Conservation (phyloP, 2,797 vertebrate species). For the Threskiornis aethiopicus region DNA sequence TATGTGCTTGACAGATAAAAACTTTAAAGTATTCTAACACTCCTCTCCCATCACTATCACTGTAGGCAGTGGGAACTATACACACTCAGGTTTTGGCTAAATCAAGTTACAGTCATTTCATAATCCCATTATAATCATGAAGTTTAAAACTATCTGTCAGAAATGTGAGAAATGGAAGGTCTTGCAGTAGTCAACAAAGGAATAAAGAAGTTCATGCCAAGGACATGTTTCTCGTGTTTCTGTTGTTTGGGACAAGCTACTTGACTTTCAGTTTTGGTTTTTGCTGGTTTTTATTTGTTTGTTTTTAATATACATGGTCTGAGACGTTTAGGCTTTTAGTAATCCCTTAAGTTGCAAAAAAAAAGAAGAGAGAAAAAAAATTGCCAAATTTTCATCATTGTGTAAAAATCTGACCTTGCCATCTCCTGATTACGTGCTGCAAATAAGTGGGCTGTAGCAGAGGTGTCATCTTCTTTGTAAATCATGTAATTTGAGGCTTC, state of each 20-base stretch:
- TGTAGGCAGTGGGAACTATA: neutral
- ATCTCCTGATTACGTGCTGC: conserved; percentile 1
- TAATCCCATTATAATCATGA: neutral
- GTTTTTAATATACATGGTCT: neutral
- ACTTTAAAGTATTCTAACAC: neutral
- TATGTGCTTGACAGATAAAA: neutral
- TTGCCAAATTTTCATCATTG: neutral
- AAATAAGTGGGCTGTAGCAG: neutral
- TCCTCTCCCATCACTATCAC: neutral
- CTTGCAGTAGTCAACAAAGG: neutral
- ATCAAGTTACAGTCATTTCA: neutral
- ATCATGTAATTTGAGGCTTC: conserved; percentile 47
- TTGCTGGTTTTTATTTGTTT: neutral
- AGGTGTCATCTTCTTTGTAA: conserved; percentile 51
- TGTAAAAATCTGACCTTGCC: neutral
- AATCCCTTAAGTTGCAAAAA: neutral
- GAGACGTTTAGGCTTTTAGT: neutral
- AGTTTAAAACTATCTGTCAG: neutral
- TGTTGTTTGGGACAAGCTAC: neutral
- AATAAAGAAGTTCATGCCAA: neutral
- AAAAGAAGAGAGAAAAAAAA: neutral
- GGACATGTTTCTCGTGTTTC: neutral
- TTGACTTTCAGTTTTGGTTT: neutral
- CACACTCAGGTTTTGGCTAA: neutral
- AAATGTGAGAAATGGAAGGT: neutral